Base-by-base conservation (phyloP, 2,888 invertebrate genomes). In the Melanchra persicariae region DNA sequence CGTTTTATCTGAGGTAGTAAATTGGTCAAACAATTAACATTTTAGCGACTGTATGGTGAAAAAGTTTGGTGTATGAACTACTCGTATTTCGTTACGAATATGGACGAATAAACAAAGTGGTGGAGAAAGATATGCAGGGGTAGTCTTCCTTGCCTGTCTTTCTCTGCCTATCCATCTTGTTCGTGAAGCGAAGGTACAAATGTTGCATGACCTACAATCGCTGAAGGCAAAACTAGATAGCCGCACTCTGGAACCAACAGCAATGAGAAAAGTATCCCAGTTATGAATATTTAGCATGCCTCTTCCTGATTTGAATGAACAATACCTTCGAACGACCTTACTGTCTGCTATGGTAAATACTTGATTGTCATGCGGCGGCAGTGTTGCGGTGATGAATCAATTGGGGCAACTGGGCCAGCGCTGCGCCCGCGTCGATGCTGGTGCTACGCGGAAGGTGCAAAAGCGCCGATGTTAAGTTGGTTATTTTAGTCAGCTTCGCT, bases 381-480 rank as follows among this genome's bases (percentile, higher is more conserved):
- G 52, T 52, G 59, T 15, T n/a, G 30, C 3, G 37, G 47, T 72
- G 67, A 68, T 72, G 69, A 58, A 84, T 82, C 68, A 82, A 82
- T 57, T 64, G 70, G 78, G 59, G 47, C 63, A 77, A 70, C 55
- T 82, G 34, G 70, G 84, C 60, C 70, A 77, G 34, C 43, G 8
- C 22, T 47, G 54, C 30, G 45, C n/a, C 4, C 0, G 34, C 34
- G 49, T 3, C 2, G 37, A 9, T 24, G 37, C 37, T 40, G 60
- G 47, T 77, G 47, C 62, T 45, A 79, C 54, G 62, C 82, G 85
- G 83, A 82, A 85, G 74, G 57, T 67, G 22, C 45, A 75, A 80
- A 63, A 37, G 12, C 24, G 19, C 49, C 19, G 59, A n/a, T 40
- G 71, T 40, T 9, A 24, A 17, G 12, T 12, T 34, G 9, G 10